Evolutionary conservation across 2,797 vertebrate species (phyloP), one percentile per base, ranked within the genome.

Genomic region (Atherinosoma microstoma): DNA sequence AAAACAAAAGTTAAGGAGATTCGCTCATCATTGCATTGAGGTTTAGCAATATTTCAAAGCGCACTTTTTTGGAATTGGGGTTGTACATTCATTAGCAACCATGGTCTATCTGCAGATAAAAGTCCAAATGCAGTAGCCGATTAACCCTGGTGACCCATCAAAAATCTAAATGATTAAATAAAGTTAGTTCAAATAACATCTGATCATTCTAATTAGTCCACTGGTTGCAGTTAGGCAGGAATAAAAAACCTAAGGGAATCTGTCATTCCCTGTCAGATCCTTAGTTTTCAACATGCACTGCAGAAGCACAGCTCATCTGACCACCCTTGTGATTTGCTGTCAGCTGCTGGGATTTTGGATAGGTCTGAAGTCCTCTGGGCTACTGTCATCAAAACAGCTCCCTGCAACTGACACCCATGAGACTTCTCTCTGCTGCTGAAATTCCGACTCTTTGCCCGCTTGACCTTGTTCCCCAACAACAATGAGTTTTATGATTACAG

Each of bases 391-490:
- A 78, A 77, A 86, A 42, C 47, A 20, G 27, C 62, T 67, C 30
- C 64, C 63, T 82, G 75, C 58, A 59, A 61, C 65, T 59, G 69
- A 75, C 40, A 75, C 62, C 62, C 51, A 36, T 51, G 57, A 83
- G 74, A 57, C 54, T 42, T 59, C 56, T 62, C 27, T 69, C 58
- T 72, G 64, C 64, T 64, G 67, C 79, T 79, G 79, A 78, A 66
- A 75, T 73, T 60, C 67, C 58, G 63, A 40, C 42, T 75, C 38
- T 76, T 73, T 58, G 58, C 36, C 76, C 34, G 58, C 64, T 76
- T 81, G 75, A 83, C 83, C 79, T 89, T 87, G 64, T 76, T 85
- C 80, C 68, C 76, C 65, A 72, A 70, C 63, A 84, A 75, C 71
- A 81, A 49, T 58, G 47, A 70, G 35, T 71, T 77, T 65, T 72